Evolutionary conservation across 2,888 invertebrate genomes (phyloP).

Genomic region (Oxycera nigricornis): DNA sequence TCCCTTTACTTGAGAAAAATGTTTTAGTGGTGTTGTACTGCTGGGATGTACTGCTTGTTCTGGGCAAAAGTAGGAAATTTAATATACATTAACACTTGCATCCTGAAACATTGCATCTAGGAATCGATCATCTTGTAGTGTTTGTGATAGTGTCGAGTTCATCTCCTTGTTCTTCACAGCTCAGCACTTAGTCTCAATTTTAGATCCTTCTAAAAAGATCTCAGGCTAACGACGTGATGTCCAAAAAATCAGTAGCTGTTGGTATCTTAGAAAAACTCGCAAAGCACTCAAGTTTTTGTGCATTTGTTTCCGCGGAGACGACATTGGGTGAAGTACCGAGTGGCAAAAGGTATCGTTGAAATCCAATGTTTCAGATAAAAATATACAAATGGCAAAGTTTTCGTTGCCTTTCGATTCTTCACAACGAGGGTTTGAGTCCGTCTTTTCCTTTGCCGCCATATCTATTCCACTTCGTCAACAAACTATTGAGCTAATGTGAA

Average conservation of each 20-base stretch:
- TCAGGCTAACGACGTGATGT: not conserved
- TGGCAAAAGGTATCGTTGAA: not conserved
- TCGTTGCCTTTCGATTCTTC: not conserved
- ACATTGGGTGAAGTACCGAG: not conserved
- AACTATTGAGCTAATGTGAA: conserved; percentile 45
- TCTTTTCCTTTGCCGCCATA: not conserved
- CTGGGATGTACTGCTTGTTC: too few species aligned
- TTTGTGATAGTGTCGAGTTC: too few species aligned
- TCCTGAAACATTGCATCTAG: too few species aligned
- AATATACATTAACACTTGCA: too few species aligned
- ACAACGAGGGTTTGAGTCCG: conserved; percentile 20
- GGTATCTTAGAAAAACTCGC: not conserved
- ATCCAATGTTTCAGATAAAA: not conserved
- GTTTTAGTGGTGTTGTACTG: too few species aligned
- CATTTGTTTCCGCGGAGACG: not conserved
- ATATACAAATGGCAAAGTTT: not conserved
- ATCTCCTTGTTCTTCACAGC: too few species aligned
- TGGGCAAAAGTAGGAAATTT: too few species aligned
- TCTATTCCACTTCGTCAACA: conserved; percentile 13
- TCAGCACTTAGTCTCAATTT: not conserved
- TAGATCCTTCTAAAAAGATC: not conserved
- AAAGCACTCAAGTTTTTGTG: not conserved
- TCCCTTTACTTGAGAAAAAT: too few species aligned
- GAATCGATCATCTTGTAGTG: too few species aligned
- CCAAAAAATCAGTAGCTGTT: not conserved